Conservation (phyloP, 2,797 vertebrate species). For the Caiman crocodilus region DNA sequence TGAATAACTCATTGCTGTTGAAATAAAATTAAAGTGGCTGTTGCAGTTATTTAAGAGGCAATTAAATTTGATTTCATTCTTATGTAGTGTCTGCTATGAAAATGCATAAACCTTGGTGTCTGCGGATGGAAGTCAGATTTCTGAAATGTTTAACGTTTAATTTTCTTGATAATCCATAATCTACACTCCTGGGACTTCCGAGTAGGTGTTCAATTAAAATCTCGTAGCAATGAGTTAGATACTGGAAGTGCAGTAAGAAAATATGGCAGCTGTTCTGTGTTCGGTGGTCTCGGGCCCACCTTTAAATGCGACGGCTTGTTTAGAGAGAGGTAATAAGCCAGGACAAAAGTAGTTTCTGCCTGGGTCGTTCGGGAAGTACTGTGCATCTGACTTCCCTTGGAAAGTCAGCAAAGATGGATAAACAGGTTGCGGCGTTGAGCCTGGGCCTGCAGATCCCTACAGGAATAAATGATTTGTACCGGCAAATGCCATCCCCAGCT, state of each 20-base stretch:
- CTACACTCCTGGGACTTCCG: not conserved
- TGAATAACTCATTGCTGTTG: conserved; percentile 49
- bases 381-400: not conserved
- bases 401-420: not conserved
- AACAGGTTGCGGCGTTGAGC: not conserved
- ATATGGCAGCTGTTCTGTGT: not conserved
- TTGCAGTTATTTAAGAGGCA: conserved; percentile 69
- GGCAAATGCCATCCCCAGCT: not conserved
- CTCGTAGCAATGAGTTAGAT: conserved; percentile 3
- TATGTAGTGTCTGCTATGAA: conserved; percentile 41
- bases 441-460: not conserved
- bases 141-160: conserved; percentile 38
- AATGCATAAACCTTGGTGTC: not conserved
- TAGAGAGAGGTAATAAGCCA: not conserved
- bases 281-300: not conserved
- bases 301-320: not conserved
- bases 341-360: not conserved
- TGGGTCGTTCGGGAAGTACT: not conserved
- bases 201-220: conserved; percentile 8
- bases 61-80: conserved; percentile 66
- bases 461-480: rapidly evolving
- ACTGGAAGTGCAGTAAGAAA: not conserved
- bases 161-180: conserved; percentile 23
- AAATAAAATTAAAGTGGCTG: conserved; percentile 69
- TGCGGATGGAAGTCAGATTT: conserved; percentile 9